Evolutionary conservation across 2,113 vertebrate species (phyloP), one percentile per base, ranked within the genome.

Genomic region (Tylochromis polylepis): DNA sequence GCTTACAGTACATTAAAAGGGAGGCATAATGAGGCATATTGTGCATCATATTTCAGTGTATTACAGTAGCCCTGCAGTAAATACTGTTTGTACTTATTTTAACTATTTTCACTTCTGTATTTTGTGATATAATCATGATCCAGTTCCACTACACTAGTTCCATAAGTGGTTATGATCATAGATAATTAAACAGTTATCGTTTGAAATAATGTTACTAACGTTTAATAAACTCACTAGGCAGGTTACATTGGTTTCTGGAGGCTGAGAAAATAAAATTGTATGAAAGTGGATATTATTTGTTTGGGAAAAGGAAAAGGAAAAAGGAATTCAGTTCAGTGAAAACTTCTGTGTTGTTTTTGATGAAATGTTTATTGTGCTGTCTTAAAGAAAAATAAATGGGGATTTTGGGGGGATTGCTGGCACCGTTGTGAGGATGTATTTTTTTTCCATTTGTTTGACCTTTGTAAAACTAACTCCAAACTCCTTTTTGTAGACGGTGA

Each of bases 51-150:
- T 51, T 20, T 31, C 24, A 77, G 16, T 31, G 27, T 51, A 31
- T 77, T 77, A 31, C 70, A n/a, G 46, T 31, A 51, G 43, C 43
- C 22, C 24, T 75, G 70, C 24, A 49, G 6, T 51, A 31, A 51
- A 75, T 75, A 20, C 24, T 75, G 41, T 75, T 75, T 75, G 41
- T 75, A 20, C 41, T 70, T 43, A 16, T 43, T 70, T 43, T 36
- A 5, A 41, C 11, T 70, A 70, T 43, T 67, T 67, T 41, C 11
- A 70, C 38, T n/a, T 51, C 46, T 51, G 24, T 77, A 51, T 8
- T 77, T 31, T 77, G 43, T n/a, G 29, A 77, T 8, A 46, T 27
- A 29, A 3, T 51, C 1, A 51, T 49, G 43, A 29, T 77, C 43
- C 70, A 77, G 70, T 10, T 51, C 16, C 3, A 18, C 70, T 65